Evolutionary conservation across 2,113 vertebrate genomes (phyloP).

Genomic region (Gavia stellata): DNA sequence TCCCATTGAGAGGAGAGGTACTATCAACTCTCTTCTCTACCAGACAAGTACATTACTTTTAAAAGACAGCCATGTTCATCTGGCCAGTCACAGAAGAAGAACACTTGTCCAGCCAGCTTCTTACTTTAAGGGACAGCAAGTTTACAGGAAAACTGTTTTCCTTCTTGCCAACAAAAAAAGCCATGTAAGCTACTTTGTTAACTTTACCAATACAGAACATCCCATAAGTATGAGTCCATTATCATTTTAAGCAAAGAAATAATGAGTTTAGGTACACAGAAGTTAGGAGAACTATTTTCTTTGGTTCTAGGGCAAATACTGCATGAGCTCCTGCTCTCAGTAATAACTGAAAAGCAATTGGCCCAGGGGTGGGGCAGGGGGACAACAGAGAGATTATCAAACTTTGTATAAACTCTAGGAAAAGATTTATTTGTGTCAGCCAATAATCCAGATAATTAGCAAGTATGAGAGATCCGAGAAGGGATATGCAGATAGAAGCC

Average conservation of each 20-base stretch:
- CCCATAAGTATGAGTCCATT: not conserved
- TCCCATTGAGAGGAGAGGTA: not conserved
- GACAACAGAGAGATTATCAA: not conserved
- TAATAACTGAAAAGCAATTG: not conserved
- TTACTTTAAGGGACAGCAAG: not conserved
- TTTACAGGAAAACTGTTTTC: not conserved
- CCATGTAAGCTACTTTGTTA: not conserved
- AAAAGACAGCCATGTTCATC: not conserved
- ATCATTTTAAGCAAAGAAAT: not conserved
- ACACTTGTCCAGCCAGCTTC: not conserved
- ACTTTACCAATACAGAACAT: not conserved
- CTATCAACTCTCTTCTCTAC: not conserved
- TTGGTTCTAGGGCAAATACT: not conserved
- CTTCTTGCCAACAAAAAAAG: not conserved
- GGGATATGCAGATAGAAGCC: not conserved
- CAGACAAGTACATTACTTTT: not conserved
- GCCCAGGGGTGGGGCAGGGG: fast-evolving
- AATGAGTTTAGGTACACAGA: not conserved
- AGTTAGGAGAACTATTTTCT: not conserved
- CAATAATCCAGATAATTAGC: not conserved
- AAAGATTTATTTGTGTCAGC: not conserved
- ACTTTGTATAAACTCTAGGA: not conserved
- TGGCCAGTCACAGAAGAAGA: not conserved
- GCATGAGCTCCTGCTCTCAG: not conserved
- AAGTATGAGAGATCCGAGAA: not conserved